Percentiles rank a stretch among this genome's conserved stretches.
These are phyloP conservation scores for Delichon dasypus DNA, from an alignment of 2,797 vertebrate species.

Conservation along the genomic window DNA sequence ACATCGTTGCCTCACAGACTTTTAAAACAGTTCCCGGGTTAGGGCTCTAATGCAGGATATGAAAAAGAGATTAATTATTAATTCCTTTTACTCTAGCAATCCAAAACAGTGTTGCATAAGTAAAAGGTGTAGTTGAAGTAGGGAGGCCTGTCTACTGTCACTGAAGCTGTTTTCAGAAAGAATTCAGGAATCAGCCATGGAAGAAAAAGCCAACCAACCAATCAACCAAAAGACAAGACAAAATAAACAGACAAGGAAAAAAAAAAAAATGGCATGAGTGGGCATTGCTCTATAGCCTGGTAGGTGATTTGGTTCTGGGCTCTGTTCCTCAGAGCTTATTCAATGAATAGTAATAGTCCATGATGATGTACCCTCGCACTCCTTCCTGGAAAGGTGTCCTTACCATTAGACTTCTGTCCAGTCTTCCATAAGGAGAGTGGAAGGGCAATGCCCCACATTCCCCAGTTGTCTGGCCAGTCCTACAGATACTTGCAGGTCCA, in stretches of 20 bases:
- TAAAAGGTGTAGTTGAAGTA: not conserved
- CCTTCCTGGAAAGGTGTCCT: not conserved
- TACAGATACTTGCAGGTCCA: not conserved
- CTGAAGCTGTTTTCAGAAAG: not conserved
- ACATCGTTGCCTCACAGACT: not conserved
- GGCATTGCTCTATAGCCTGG: not conserved
- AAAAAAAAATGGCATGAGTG: not conserved
- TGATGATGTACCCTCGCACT: not conserved
- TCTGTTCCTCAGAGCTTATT: not conserved
- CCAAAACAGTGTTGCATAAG: not conserved
- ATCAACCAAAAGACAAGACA: not conserved
- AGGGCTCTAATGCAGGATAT: not conserved
- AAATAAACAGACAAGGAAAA: not conserved
- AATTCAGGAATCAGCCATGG: not conserved
- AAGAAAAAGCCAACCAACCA: not conserved
- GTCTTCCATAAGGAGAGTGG: not conserved
- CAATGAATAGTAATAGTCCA: not conserved
- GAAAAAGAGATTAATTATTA: not conserved
- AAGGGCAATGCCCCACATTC: not conserved
- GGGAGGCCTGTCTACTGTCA: not conserved
- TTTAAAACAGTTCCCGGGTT: not conserved
- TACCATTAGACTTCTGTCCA: not conserved
- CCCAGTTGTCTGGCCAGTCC: not conserved
- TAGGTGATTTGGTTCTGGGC: not conserved
- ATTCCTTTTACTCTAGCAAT: not conserved